These are phyloP conservation scores for Vanacampus margaritifer DNA, from an alignment of 2,113 vertebrate genomes.

Conservation along the genomic window DNA sequence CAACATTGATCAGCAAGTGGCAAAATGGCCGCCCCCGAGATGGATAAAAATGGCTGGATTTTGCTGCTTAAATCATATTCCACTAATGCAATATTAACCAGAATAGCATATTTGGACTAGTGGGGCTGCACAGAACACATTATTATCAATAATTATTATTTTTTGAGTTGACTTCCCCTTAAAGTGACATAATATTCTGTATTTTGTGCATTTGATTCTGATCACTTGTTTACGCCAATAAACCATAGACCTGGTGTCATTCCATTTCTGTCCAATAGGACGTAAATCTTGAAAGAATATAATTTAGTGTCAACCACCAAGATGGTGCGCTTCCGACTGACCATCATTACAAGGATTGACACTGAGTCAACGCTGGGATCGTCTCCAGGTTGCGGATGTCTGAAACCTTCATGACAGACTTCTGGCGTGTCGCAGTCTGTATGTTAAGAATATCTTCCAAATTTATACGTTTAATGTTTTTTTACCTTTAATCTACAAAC, in stretches of 20 bases:
- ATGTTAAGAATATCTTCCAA: background rate
- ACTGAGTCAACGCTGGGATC: background rate
- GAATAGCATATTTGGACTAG: too few species aligned
- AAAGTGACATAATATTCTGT: background rate
- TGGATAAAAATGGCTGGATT: too few species aligned
- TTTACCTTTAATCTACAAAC: conserved; percentile 1
- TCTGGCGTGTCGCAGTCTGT: background rate
- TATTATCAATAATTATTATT: too few species aligned
- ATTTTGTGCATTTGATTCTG: background rate
- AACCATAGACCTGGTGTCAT: background rate
- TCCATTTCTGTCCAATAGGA: background rate
- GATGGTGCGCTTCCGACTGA: background rate
- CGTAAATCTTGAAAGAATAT: background rate
- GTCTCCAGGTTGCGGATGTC: conserved; percentile 4
- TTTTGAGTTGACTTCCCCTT: background rate
- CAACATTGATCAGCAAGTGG: too few species aligned
- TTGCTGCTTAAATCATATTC: too few species aligned
- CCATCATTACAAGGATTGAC: conserved; percentile 1
- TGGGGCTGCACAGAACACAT: too few species aligned
- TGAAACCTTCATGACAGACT: background rate
- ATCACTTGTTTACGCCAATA: background rate
- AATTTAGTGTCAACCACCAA: conserved; percentile 6
- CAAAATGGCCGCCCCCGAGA: too few species aligned
- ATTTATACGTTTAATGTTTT: background rate
- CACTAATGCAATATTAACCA: too few species aligned